Conservation (phyloP, 37 sponge, comb jelly and placozoan genomes). For the Bolinopsis microptera region DNA sequence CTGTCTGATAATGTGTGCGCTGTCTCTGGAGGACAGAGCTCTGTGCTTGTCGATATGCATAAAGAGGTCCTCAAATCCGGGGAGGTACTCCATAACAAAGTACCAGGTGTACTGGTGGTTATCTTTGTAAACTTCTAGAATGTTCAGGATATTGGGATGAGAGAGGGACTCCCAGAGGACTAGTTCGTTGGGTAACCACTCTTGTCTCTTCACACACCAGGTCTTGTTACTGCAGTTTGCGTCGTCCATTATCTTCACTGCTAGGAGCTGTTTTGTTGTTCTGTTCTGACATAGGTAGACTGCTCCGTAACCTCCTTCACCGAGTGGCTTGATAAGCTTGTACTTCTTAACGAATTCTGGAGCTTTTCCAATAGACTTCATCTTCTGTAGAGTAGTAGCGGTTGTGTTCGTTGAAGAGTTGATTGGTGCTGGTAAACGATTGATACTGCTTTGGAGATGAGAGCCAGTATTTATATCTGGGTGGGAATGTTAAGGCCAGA, state of each 20-base stretch:
- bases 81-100: constrained; percentile 55
- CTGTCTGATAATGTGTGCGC: constrained; percentile 27
- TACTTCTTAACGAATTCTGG: neutral
- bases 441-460: no score
- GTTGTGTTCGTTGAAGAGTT: neutral
- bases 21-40: neutral
- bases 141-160: constrained; percentile 26
- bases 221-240: neutral
- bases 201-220: neutral
- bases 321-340: neutral
- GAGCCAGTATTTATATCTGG: neutral
- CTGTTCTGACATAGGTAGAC: constrained; percentile 19
- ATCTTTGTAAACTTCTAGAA: constrained; percentile 23
- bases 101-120: neutral
- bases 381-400: no score
- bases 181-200: constrained; percentile 24
- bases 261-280: neutral
- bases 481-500: neutral
- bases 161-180: constrained; percentile 31
- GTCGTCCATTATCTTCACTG: constrained; percentile 22
- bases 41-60: constrained; percentile 20
- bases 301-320: constrained; percentile 26
- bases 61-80: constrained; percentile 19
- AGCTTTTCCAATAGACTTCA: neutral
- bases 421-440: no score